Evolutionary conservation across 2,888 invertebrate species (phyloP), one percentile per base, ranked within the genome.

Genomic region (Flexamia atlantica): DNA sequence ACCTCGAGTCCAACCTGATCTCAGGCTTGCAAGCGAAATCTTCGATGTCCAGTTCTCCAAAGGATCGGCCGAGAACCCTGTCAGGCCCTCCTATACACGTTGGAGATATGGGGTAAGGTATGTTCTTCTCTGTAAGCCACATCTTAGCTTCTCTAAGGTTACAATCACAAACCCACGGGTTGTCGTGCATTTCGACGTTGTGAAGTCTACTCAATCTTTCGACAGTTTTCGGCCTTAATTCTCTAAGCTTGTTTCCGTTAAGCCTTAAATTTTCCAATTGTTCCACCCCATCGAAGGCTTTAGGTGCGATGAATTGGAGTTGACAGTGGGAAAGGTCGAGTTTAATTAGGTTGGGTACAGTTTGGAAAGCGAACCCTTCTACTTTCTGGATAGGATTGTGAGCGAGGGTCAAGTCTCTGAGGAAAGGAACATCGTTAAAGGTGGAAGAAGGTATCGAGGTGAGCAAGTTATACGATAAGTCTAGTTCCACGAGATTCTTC

Each of bases 81-180:
- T 92, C 90, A 3, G 97, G 97, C 74, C 94, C 92, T 83, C 93
- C 92, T 94, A 94, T 89, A 90, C 97, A 97, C 88, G 94, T 92
- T 50, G 97, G 97, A 88, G 96, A 96, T 81, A 95, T 93, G 30
- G 94, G 93, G 89, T 95, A 94, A 14, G 96, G 95, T 87, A 95
- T 94, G 88, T 95, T 95, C 89, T 95, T 94, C 89, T 94, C 94
- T 87, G 93, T 92, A 88, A 97, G 92, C 97, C 97, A 97, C 86
- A 93, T 90, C 89, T 96, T 94, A 88, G 97, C 91, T 88, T 95
- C 94, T 87, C 95, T 91, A 89, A 97, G 92, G 87, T 94, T 93
- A 90, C 97, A 97, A 90, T 97, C 96, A 90, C 97, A 97, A 88
- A 94, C 93, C 97, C 97, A 97, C 86, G 95, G 95, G 92, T 97